Conservation (phyloP, 2,113 vertebrate species). For the Antechinus stuartii region DNA sequence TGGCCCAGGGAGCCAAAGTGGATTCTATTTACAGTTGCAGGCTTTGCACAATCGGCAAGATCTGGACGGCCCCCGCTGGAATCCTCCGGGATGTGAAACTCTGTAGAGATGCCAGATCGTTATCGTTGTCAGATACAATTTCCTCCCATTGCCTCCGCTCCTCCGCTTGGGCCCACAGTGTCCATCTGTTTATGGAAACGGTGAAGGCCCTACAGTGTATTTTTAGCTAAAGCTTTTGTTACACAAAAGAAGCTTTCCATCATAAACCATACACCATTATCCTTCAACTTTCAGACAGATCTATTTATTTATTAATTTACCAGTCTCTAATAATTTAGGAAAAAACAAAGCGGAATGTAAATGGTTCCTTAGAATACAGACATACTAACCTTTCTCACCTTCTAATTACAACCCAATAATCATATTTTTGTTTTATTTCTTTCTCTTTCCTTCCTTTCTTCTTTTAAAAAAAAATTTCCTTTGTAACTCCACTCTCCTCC, state of each 20-base stretch:
- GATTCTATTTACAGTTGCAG: constrained; percentile 72
- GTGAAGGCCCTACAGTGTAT: constrained; percentile 81
- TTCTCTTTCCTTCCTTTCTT: constrained; percentile 58
- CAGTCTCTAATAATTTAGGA: constrained; percentile 68
- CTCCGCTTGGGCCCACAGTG: constrained; percentile 75
- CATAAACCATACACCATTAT: constrained; percentile 74
- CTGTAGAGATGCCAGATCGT: constrained; percentile 83
- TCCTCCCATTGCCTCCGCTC: constrained; percentile 82
- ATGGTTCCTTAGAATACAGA: constrained; percentile 1
- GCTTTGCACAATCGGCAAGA: constrained; percentile 69
- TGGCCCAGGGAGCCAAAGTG: constrained; percentile 19
- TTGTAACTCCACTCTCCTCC: constrained; percentile 10
- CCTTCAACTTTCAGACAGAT: constrained; percentile 61
- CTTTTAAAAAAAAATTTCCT: constrained; percentile 52
- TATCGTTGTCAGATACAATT: constrained; percentile 86
- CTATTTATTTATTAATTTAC: constrained; percentile 1
- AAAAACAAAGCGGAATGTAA: constrained; percentile 14
- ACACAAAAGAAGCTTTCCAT: constrained; percentile 79
- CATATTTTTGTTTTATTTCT: not conserved
- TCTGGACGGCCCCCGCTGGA: constrained; percentile 73
- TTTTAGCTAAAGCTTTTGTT: constrained; percentile 84
- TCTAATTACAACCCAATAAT: not conserved
- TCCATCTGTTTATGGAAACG: constrained; percentile 87
- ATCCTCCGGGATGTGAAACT: constrained; percentile 81
- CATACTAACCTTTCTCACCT: constrained; percentile 37